Conservation (phyloP, 2,113 vertebrate species). For the Pholis gunnellus region DNA sequence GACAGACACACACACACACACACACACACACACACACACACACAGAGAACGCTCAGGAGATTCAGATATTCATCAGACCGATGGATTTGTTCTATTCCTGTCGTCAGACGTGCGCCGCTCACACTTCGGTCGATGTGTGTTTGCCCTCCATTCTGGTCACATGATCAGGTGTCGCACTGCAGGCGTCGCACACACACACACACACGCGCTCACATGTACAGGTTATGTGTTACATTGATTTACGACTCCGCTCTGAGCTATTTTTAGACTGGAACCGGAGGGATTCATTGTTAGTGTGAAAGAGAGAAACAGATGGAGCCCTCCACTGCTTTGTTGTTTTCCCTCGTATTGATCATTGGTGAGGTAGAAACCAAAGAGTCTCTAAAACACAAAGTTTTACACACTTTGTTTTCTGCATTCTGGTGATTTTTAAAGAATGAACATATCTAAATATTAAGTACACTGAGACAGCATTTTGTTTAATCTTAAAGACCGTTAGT, state of each 20-base stretch:
- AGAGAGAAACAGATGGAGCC: conserved; percentile 59
- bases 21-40: conserved; percentile 71
- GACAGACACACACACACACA: conserved; percentile 69
- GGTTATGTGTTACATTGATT: conserved; percentile 68
- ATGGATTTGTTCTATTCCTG: conserved; percentile 27
- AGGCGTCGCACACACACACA: conserved; percentile 19
- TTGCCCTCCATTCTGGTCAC: conserved; percentile 63
- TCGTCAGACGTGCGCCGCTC: conserved; percentile 14
- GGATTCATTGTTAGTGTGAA: conserved; percentile 29
- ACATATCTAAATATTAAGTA: no score
- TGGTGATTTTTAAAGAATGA: no score
- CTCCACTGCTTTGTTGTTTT: conserved; percentile 12
- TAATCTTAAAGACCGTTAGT: no score
- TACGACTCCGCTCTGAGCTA: conserved; percentile 62
- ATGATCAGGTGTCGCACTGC: conserved; percentile 30
- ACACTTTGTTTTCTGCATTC: no score
- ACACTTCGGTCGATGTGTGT: conserved; percentile 26
- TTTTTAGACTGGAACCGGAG: conserved; percentile 62
- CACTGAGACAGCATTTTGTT: no score
- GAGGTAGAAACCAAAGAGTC: conserved; percentile 2
- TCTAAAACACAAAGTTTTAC: not conserved
- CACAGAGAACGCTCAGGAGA: conserved; percentile 35
- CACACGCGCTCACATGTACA: conserved; percentile 25
- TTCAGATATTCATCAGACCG: conserved; percentile 15
- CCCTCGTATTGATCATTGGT: conserved; percentile 20